Conservation (phyloP, 2,888 invertebrate genomes). For the Stenurella melanura region DNA sequence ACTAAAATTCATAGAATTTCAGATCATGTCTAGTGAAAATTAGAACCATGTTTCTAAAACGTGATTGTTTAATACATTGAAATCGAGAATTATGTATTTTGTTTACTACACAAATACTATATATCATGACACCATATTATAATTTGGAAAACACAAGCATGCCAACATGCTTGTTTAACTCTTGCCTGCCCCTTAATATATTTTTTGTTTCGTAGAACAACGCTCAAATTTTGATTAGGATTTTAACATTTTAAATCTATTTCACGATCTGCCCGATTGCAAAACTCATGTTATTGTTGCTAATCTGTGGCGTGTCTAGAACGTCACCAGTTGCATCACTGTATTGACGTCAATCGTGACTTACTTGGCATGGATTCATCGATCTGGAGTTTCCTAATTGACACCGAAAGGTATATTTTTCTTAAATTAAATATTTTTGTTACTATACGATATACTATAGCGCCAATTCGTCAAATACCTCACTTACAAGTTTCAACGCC, state of each 20-base stretch:
- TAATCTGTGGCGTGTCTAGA: constrained; percentile 45
- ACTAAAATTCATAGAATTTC: not conserved
- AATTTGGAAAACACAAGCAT: not conserved
- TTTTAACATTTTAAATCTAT: constrained; percentile 8
- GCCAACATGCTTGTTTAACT: not conserved
- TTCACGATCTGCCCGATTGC: constrained; percentile 20
- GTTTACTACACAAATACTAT: not conserved
- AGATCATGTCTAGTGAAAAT: not conserved
- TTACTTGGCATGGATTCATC: constrained; percentile 60
- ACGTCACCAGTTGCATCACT: constrained; percentile 63
- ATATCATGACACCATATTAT: not conserved
- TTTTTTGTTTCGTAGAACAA: not conserved
- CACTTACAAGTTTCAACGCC: not conserved
- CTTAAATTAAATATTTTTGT: constrained; percentile 30
- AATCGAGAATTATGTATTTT: not conserved
- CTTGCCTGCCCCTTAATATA: not conserved
- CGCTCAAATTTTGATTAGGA: not conserved
- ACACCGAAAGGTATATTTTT: constrained; percentile 22
- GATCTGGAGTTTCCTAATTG: constrained; percentile 38
- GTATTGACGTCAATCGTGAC: constrained; percentile 65
- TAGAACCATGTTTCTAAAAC: not conserved
- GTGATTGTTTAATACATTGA: not conserved
- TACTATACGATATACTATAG: constrained; percentile 19
- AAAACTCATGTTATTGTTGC: constrained; percentile 37
- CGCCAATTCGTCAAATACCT: not conserved